Evolutionary conservation across 37 sponge, comb jelly and placozoan species (phyloP).

Genomic region (Tethya wilhelma): DNA sequence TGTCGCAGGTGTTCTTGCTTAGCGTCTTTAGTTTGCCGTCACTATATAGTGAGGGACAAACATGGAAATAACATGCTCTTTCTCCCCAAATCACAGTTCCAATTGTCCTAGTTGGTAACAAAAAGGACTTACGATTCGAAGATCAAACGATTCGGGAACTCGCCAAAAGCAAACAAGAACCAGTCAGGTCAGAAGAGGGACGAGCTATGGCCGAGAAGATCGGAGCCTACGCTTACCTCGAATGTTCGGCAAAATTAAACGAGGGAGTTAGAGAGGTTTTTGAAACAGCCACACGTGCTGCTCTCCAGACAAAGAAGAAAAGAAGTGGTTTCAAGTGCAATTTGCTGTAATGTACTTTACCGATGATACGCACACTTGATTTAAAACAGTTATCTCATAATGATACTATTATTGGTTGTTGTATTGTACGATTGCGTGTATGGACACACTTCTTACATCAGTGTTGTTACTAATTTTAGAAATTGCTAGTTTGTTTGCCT

Average conservation of each 20-base stretch:
- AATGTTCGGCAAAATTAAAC: slow-evolving; percentile 95
- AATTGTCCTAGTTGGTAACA: slow-evolving; percentile 97
- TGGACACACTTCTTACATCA: too few species aligned
- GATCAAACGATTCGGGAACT: slow-evolving; percentile 82
- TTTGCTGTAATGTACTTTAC: slow-evolving; percentile 38
- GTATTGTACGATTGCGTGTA: too few species aligned
- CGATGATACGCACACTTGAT: too few species aligned
- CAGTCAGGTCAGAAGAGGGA: slow-evolving; percentile 96
- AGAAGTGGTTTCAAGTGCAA: slow-evolving; percentile 53
- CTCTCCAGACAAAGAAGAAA: slow-evolving; percentile 91
- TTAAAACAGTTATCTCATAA: too few species aligned
- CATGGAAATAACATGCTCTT: too few species aligned
- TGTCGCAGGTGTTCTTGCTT: too few species aligned
- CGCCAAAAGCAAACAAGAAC: slow-evolving; percentile 89
- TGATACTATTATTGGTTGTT: too few species aligned
- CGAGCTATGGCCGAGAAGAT: slow-evolving; percentile 95
- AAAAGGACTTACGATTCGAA: slow-evolving; percentile 95
- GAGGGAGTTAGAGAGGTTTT: slow-evolving; percentile 98
- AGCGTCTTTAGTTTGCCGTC: too few species aligned
- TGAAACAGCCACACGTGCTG: slow-evolving; percentile 96
- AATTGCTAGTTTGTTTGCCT: too few species aligned
- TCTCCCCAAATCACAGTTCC: slow-evolving; percentile 63
- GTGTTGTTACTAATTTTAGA: too few species aligned
- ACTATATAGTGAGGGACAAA: too few species aligned
- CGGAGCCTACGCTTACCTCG: slow-evolving; percentile 93